Evolutionary conservation across 2,888 invertebrate genomes (phyloP), one percentile per base, ranked within the genome.

Genomic region (Ichneumoninae sp.): DNA sequence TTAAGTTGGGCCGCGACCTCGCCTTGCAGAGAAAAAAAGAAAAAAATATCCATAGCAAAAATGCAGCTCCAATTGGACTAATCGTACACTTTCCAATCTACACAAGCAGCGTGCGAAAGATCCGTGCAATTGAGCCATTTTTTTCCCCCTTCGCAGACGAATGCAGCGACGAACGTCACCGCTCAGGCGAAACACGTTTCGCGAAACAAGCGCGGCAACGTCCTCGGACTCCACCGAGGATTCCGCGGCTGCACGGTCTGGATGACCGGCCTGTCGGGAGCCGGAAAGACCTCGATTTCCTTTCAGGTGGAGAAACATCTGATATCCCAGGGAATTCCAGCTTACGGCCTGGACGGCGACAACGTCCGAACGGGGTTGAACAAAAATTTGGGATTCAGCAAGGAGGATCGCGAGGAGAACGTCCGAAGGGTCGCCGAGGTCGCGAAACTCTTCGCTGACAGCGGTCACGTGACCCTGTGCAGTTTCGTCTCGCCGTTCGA

Each of bases 201-300:
- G 16, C 95, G 99, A 86, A 97, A 97, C 88, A 97, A 98, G 94
- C 95, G 99, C 90, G 98, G 98, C 62, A 96, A 97, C 90, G 97
- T 98, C 68, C 95, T 99, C 40, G 99, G 99, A 0, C 94, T 96
- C 88, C 96, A 97, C 85, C 95, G 97, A 10, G 98, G 98, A 19
- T 99, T 99, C 94, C 95, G 98, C 77, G 98, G 98, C 82, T 98
- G 98, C 93, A 99, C 99, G 0, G 96, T 99, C n/a, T 99, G 99
- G 99, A 96, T 99, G 93, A 99, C 99, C 3, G 98, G 98, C 92
- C 89, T 94, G 26, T 94, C 95, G 92, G 99, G 99, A 0, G 99
- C 99, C 80, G 99, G 99, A 19, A 99, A 99, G 94, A 99, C 99
- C 26, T 98, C 99, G 44, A 97, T 99, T 86, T 97, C 99, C 1